A percentile compares a stretch with the other conserved stretches of the same genome.
phyloP scores from a whole-genome alignment of 2,797 vertebrate genomes.

The Enteromius paludinosus region DNA sequence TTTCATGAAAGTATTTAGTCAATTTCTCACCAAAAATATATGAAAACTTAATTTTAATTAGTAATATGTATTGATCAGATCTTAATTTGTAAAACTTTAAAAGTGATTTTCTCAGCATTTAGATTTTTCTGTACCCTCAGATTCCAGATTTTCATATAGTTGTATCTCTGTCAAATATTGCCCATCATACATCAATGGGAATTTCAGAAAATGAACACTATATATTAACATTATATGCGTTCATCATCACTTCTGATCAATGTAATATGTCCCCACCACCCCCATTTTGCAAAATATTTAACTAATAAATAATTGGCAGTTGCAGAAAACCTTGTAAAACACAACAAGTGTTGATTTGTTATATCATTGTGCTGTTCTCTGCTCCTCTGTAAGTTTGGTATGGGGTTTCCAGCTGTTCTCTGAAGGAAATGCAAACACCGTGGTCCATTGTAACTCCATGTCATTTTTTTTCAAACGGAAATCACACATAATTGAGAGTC shows the following conservation, averaged over 20 bases:
- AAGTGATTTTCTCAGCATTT: no score
- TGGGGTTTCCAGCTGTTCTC: background rate
- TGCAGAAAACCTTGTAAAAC: background rate
- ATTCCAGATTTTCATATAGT: no score
- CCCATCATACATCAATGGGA: no score
- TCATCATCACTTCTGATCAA: background rate
- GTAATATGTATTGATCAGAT: no score
- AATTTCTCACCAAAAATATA: no score
- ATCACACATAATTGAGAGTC: constrained; percentile 1
- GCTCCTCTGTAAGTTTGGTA: background rate
- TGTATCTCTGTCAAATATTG: no score
- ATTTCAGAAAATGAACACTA: no score
- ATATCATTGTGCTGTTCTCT: background rate
- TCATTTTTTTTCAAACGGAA: background rate
- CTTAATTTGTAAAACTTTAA: no score
- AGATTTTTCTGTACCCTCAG: no score
- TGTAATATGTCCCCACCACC: background rate
- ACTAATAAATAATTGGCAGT: background rate
- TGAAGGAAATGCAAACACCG: constrained; percentile 8
- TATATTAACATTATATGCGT: background rate
- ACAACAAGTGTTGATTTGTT: background rate
- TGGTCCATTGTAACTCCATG: background rate
- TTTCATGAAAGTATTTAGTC: no score
- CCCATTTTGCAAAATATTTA: background rate
- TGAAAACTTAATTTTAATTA: no score